These are phyloP conservation scores for Tolypeutes matacus DNA, from an alignment of 2,797 vertebrate genomes.

Conservation along the genomic window DNA sequence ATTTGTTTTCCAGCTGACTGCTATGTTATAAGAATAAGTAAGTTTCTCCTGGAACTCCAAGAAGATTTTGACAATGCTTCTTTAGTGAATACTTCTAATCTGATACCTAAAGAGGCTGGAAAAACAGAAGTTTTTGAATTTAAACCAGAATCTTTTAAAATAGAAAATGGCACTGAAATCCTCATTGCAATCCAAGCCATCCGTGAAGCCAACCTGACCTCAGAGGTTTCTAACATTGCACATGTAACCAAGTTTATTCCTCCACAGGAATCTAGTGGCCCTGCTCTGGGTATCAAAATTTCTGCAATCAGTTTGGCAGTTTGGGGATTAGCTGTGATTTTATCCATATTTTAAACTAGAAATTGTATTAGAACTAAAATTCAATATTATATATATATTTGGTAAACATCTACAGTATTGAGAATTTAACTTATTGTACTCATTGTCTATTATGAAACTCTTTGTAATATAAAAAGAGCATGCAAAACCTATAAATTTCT, in stretches of 20 bases:
- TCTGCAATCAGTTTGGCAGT: not conserved
- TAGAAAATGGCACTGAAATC: slow-evolving; percentile 83
- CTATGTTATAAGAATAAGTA: slow-evolving; percentile 87
- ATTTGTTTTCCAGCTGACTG: slow-evolving; percentile 82
- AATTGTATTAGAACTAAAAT: slow-evolving; percentile 55
- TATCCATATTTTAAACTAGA: slow-evolving; percentile 73
- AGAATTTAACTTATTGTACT: slow-evolving; percentile 33
- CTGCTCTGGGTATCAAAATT: not conserved
- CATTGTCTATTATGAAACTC: not conserved
- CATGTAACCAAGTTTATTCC: slow-evolving; percentile 77
- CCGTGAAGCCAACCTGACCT: slow-evolving; percentile 69
- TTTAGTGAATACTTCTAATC: slow-evolving; percentile 78
- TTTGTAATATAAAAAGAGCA: slow-evolving; percentile 6
- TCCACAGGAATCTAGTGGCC: not conserved
- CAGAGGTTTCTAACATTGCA: slow-evolving; percentile 87
- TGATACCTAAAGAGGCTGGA: slow-evolving; percentile 83
- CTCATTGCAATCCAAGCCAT: slow-evolving; percentile 85
- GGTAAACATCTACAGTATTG: slow-evolving; percentile 2
- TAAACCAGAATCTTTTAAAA: slow-evolving; percentile 71
- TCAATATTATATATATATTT: slow-evolving; percentile 27
- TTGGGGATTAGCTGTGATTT: slow-evolving; percentile 55
- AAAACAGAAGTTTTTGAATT: slow-evolving; percentile 84
- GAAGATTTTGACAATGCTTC: slow-evolving; percentile 78
- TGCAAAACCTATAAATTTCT: slow-evolving; percentile 15
- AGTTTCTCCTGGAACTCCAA: slow-evolving; percentile 72